Conservation (phyloP, 1,140 invertebrate species). For the Bactericera cockerelli region DNA sequence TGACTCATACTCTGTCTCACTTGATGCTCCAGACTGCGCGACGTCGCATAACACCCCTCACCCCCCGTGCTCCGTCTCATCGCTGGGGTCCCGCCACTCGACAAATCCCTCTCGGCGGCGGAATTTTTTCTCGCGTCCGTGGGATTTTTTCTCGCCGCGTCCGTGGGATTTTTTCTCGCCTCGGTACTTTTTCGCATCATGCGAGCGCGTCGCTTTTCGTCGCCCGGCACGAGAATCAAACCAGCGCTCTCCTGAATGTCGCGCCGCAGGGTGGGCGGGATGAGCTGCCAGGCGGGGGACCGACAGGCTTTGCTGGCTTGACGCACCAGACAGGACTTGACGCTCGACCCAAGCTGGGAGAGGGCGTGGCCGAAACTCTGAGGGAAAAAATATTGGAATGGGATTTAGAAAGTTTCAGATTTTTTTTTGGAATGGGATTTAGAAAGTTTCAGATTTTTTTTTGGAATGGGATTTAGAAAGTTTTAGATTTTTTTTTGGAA, state of each 20-base stretch:
- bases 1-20: slow-evolving; percentile 41
- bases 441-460: too few species aligned
- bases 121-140: too few species aligned
- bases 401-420: too few species aligned
- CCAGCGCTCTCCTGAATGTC: slow-evolving; percentile 42
- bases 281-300: slow-evolving; percentile 42
- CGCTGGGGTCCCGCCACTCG: too few species aligned
- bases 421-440: too few species aligned
- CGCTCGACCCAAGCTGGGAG: slow-evolving; percentile 31
- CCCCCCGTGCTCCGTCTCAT: background rate
- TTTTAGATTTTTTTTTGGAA: too few species aligned
- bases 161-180: background rate
- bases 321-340: slow-evolving; percentile 43
- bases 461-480: too few species aligned
- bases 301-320: slow-evolving; percentile 43
- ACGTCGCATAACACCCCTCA: background rate
- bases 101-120: too few species aligned
- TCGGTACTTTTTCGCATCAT: background rate
- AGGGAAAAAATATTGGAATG: slow-evolving; percentile 14
- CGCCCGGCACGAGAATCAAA: slow-evolving; percentile 34
- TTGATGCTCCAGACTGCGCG: slow-evolving; percentile 31
- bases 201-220: slow-evolving; percentile 29
- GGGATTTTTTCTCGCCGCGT: background rate
- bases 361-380: slow-evolving; percentile 32
- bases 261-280: slow-evolving; percentile 41